A percentile compares a stretch with the other conserved stretches of the same genome.
phyloP scores from a whole-genome alignment of 2,888 invertebrate genomes.

The Sinotaia quadrata region DNA sequence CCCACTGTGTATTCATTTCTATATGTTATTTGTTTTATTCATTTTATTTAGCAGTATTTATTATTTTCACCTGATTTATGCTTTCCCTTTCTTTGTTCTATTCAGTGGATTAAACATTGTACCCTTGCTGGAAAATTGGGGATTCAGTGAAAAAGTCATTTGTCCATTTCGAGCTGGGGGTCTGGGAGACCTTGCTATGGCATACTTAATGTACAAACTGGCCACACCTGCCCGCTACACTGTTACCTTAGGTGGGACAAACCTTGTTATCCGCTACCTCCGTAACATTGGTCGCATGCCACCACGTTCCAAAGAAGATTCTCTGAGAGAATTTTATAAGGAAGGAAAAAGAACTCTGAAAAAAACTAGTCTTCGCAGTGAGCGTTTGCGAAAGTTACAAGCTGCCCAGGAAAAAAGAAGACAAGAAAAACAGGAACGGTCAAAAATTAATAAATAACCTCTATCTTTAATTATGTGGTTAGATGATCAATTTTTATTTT shows the following conservation, averaged over 20 bases:
- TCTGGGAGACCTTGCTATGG: conserved; percentile 90
- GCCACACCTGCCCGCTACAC: conserved; percentile 91
- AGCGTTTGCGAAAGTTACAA: conserved; percentile 10
- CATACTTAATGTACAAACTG: conserved; percentile 94
- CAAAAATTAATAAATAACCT: no score
- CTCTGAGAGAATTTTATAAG: conserved; percentile 52
- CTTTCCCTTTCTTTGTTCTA: no score
- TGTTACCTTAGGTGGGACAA: conserved; percentile 92
- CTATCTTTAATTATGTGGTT: no score
- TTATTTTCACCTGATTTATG: no score
- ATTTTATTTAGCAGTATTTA: no score
- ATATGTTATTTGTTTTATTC: no score
- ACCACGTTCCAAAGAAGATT: conserved; percentile 78
- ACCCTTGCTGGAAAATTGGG: conserved; percentile 82
- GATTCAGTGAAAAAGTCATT: conserved; percentile 85
- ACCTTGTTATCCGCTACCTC: conserved; percentile 86
- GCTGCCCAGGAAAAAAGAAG: conserved; percentile 9
- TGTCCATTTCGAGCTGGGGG: conserved; percentile 81
- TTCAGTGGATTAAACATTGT: conserved; percentile 93
- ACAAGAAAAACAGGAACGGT: neutral
- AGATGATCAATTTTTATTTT: no score
- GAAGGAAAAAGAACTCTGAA: conserved; percentile 55
- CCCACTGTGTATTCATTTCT: no score
- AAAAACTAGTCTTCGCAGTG: conserved; percentile 18
- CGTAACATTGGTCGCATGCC: conserved; percentile 83